phyloP scores from a whole-genome alignment of 2,113 vertebrate genomes.

The Lipophrys pholis region DNA sequence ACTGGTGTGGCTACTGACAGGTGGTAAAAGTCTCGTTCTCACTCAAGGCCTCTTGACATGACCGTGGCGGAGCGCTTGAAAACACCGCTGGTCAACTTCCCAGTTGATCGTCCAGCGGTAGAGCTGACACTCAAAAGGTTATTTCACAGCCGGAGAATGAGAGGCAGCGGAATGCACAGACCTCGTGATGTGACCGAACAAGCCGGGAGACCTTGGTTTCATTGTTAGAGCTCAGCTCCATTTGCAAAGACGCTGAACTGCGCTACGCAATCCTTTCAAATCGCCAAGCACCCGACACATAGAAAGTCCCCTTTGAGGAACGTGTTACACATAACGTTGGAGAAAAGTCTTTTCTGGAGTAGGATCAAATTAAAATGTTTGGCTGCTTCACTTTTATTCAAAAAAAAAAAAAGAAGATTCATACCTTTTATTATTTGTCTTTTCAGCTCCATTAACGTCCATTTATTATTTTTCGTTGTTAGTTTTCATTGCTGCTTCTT shows the following conservation, averaged over 20 bases:
- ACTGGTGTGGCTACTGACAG: conserved; percentile 2
- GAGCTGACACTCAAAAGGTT: conserved; percentile 35
- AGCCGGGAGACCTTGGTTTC: neutral
- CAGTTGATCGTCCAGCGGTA: conserved; percentile 27
- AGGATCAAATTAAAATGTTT: no score
- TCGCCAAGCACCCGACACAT: no score
- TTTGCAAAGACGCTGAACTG: neutral
- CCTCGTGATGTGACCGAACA: conserved; percentile 25
- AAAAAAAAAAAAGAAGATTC: no score
- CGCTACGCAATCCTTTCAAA: neutral
- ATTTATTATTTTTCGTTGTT: no score
- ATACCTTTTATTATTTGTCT: no score
- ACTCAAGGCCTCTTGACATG: conserved; percentile 34
- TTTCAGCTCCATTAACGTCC: no score
- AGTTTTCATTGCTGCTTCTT: no score
- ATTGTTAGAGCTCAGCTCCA: neutral
- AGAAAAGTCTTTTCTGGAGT: no score
- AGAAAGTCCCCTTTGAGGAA: no score
- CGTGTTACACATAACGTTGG: no score
- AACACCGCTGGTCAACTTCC: conserved; percentile 34
- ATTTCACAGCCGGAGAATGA: conserved; percentile 26
- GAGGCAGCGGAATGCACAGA: conserved; percentile 13
- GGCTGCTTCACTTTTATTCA: no score
- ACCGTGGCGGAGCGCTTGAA: conserved; percentile 12
- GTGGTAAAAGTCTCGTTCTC: conserved; percentile 24